Evolutionary conservation across 2,113 vertebrate genomes (phyloP).

Genomic region (Megalops atlanticus): DNA sequence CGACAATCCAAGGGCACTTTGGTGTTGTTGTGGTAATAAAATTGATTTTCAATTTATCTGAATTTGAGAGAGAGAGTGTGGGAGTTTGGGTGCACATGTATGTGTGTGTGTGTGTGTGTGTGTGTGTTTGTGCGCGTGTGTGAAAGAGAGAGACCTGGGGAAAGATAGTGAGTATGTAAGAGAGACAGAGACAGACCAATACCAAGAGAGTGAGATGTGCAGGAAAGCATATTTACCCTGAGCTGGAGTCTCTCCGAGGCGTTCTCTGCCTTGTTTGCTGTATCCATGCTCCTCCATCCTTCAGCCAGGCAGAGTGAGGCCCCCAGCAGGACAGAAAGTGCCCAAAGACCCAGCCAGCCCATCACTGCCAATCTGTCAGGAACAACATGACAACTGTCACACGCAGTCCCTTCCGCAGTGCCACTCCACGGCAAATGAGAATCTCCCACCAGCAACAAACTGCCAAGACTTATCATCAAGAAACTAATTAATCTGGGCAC

Average conservation of each 20-base stretch:
- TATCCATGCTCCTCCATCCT: conserved; percentile 73
- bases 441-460: conserved; percentile 1
- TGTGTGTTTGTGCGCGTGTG: too few species aligned
- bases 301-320: conserved; percentile 63
- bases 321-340: conserved; percentile 72
- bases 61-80: too few species aligned
- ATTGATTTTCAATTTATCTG: too few species aligned
- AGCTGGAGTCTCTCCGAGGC: conserved; percentile 50
- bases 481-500: neutral
- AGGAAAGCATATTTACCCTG: conserved; percentile 68
- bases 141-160: neutral
- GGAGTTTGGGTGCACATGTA: too few species aligned
- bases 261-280: conserved; percentile 44
- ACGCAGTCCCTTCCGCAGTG: neutral
- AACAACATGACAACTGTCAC: conserved; percentile 46
- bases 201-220: neutral
- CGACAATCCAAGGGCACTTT: too few species aligned
- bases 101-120: too few species aligned
- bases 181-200: neutral
- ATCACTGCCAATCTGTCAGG: conserved; percentile 74
- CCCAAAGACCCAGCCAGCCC: conserved; percentile 77
- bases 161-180: neutral
- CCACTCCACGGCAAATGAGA: neutral
- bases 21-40: too few species aligned
- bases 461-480: neutral